Evolutionary conservation across 2,888 invertebrate genomes (phyloP), one percentile per base, ranked within the genome.

Genomic region (Platycheirus albimanus): DNA sequence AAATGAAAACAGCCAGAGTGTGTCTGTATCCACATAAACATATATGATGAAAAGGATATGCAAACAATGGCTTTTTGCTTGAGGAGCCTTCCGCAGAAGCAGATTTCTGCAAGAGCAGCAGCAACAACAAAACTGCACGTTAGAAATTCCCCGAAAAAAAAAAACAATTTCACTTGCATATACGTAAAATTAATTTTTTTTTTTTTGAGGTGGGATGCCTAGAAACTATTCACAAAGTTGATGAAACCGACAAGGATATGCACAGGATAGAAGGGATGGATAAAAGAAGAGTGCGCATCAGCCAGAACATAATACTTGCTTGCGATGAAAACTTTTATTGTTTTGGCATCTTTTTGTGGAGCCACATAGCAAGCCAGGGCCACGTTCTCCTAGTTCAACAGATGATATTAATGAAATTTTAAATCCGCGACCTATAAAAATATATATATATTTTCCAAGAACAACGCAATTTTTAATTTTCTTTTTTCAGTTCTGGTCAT

Each of bases 371-470:
- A n/a, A 33, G 30, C 30, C 30, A 33, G 30, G 30, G 30, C 28
- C 10, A 24, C 41, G 15, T 41, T 58, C 24, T 43, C 51, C 43
- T 33, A 45, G 47, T 51, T 77, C 81, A 77, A 69, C 61, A 78
- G 83, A 83, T 78, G 77, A 69, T 63, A 63, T 67, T 83, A 83
- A 83, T 83, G 77, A 83, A 83, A 83, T 83, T 83, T 83, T 81
- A 81, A 76, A 83, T 78, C 83, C 77, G 72, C 77, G 77, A 78
- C 77, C 77, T 63, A 66, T 56, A 78, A 72, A 78, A 78, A 64
- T 51, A 66, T 54, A 36, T 54, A 4, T 19, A 45, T 43, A 43
- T 30, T n/a, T 30, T 45, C 38, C 8, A 15, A 52, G 58, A 51
- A 61, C 49, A 67, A 66, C 47, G 30, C 61, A 30, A 41, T 30